Evolutionary conservation across 2,113 vertebrate species (phyloP).

Genomic region (Oenanthe oenanthe): DNA sequence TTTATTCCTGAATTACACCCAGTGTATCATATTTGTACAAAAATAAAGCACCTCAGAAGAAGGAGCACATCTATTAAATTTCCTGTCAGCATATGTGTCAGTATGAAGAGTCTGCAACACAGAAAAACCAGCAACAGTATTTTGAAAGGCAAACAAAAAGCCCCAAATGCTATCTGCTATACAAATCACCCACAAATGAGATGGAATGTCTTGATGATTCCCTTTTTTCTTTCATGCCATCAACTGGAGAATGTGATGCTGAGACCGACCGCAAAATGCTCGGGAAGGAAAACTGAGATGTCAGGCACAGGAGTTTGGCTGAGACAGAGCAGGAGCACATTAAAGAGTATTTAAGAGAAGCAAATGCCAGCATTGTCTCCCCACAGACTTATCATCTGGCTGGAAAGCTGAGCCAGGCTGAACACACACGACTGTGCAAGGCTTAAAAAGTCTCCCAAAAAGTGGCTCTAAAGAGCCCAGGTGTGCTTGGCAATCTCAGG

Average conservation of each 20-base stretch:
- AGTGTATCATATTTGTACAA: neutral
- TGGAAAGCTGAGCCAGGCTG: neutral
- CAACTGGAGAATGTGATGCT: neutral
- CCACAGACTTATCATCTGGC: neutral
- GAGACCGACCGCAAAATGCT: neutral
- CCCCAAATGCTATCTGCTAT: neutral
- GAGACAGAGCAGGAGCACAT: neutral
- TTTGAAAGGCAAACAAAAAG: slow-evolving; percentile 22
- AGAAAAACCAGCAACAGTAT: neutral
- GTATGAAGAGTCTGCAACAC: neutral
- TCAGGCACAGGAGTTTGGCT: slow-evolving; percentile 6
- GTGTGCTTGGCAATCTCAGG: neutral
- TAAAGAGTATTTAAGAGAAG: slow-evolving; percentile 11
- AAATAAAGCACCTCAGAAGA: neutral
- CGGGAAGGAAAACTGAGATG: neutral
- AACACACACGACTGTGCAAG: rapidly evolving
- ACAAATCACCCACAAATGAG: slow-evolving; percentile 19
- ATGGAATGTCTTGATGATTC: neutral
- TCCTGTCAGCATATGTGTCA: neutral
- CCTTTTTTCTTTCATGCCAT: neutral
- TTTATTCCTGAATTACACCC: neutral
- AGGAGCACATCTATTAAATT: neutral
- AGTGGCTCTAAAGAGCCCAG: neutral
- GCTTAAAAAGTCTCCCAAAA: neutral
- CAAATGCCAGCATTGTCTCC: slow-evolving; percentile 24